These are phyloP conservation scores for Conistra vaccinii DNA, from an alignment of 2,888 invertebrate genomes.

Conservation along the genomic window DNA sequence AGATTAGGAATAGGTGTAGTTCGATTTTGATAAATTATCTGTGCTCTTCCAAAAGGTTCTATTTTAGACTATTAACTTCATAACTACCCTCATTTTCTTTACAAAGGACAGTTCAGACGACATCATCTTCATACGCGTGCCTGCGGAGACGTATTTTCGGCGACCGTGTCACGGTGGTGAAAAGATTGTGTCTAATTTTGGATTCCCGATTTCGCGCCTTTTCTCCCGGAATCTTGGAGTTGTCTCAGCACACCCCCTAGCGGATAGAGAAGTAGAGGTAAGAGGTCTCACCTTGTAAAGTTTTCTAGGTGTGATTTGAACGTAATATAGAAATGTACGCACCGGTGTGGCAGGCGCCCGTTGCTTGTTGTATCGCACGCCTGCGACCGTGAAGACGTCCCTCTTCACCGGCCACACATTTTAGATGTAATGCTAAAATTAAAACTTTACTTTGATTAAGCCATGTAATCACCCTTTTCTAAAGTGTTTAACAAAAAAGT, in stretches of 20 bases:
- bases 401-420: conserved; percentile 48
- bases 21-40: background rate
- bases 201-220: conserved; percentile 64
- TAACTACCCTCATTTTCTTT: conserved; percentile 43
- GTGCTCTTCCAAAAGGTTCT: conserved; percentile 1
- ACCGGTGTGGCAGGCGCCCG: conserved; percentile 43
- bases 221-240: conserved; percentile 75
- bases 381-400: conserved; percentile 20
- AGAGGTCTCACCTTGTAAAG: conserved; percentile 70
- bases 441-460: conserved; percentile 73
- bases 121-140: conserved; percentile 70
- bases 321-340: conserved; percentile 70
- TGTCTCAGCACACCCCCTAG: conserved; percentile 45
- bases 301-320: conserved; percentile 76
- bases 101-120: conserved; percentile 75
- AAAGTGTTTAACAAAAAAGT: conserved; percentile 80
- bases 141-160: conserved; percentile 69
- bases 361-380: conserved; percentile 2
- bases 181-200: conserved; percentile 54
- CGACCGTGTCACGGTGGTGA: conserved; percentile 75
- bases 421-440: conserved; percentile 69
- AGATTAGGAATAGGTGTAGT: background rate
- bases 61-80: background rate
- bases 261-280: conserved; percentile 76
- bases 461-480: conserved; percentile 78